These are phyloP conservation scores for Lasiurus borealis DNA, from an alignment of 2,113 vertebrate genomes.

Conservation along the genomic window DNA sequence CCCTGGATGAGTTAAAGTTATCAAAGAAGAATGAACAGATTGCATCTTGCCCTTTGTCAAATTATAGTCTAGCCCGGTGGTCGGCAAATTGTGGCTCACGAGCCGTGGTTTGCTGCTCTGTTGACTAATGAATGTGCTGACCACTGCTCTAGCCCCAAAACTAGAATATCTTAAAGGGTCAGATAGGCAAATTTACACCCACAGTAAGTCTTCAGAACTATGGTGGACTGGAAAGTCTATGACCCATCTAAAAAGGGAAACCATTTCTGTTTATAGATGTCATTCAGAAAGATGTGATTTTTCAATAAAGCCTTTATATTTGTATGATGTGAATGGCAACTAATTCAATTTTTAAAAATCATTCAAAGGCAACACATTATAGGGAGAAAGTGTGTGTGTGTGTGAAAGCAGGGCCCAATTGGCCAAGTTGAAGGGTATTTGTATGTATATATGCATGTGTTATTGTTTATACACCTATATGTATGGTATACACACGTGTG, in stretches of 20 bases:
- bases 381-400: background rate
- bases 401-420: background rate
- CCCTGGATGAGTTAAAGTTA: background rate
- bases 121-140: no score
- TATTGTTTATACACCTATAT: background rate
- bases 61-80: background rate
- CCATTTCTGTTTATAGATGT: background rate
- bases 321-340: background rate
- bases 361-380: background rate
- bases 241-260: background rate
- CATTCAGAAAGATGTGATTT: background rate
- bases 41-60: background rate
- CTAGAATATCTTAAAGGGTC: background rate
- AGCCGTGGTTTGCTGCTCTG: no score
- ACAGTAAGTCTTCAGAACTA: background rate
- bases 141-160: background rate
- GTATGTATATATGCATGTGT: background rate
- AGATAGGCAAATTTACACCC: background rate
- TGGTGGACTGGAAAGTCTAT: background rate
- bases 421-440: background rate
- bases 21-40: background rate
- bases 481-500: accelerated
- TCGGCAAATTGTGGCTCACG: no score
- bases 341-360: background rate
- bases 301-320: background rate